Evolutionary conservation across 30 jellyfish, hydroid and myxozoan species (phyloP).

Genomic region (Calvadosia cruxmelitensis): DNA sequence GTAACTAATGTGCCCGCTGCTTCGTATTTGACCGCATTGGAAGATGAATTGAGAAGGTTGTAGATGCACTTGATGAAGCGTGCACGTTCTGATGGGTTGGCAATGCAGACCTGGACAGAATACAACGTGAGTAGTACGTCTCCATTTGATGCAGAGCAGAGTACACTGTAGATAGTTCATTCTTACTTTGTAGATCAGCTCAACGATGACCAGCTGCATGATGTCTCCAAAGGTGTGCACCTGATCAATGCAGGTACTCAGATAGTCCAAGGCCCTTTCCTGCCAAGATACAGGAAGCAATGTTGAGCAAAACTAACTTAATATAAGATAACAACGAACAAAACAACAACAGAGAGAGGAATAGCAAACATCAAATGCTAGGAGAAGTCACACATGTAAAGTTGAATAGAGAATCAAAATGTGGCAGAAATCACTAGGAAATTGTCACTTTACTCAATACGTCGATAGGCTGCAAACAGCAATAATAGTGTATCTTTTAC

Average conservation of each 20-base stretch:
- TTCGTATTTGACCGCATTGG: slow-evolving; percentile 96
- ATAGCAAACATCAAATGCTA: neutral
- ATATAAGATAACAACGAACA: neutral
- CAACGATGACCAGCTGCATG: slow-evolving; percentile 94
- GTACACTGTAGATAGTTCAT: too few species aligned
- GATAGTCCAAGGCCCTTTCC: slow-evolving; percentile 95
- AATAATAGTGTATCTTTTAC: too few species aligned
- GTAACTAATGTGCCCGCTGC: slow-evolving; percentile 99
- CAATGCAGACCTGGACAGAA: slow-evolving; percentile 73
- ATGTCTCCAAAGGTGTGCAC: slow-evolving; percentile 91
- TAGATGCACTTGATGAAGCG: slow-evolving; percentile 92
- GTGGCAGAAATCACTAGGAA: neutral
- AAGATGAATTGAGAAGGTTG: slow-evolving; percentile 81
- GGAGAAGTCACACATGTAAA: neutral
- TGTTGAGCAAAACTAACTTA: neutral
- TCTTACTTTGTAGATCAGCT: slow-evolving; percentile 86
- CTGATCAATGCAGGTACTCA: slow-evolving; percentile 96
- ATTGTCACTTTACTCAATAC: neutral
- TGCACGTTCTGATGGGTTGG: slow-evolving; percentile 95
- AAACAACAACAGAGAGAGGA: neutral
- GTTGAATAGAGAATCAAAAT: neutral
- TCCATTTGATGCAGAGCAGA: neutral
- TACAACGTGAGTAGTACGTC: neutral
- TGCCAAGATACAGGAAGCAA: slow-evolving; percentile 11
- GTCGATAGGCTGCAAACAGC: too few species aligned